phyloP scores from a whole-genome alignment of 2,113 vertebrate genomes.

The Austrofundulus limnaeus region DNA sequence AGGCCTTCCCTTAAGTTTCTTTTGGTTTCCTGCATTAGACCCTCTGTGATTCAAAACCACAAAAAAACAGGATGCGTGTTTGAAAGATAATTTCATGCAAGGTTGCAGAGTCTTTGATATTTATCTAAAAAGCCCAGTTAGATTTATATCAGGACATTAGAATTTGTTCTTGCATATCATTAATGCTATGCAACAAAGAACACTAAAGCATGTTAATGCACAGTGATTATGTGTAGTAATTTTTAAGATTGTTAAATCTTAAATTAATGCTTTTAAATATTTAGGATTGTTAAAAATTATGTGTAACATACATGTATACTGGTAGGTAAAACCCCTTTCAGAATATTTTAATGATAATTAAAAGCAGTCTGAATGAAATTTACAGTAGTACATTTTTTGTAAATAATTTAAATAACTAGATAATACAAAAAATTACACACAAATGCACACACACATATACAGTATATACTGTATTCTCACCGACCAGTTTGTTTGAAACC shows the following conservation, averaged over 20 bases:
- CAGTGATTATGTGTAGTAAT: background rate
- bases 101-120: slow-evolving; percentile 53
- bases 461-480: no score
- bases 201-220: slow-evolving; percentile 30
- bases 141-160: slow-evolving; percentile 33
- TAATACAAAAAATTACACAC: no score
- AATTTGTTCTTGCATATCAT: slow-evolving; percentile 42
- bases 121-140: slow-evolving; percentile 50
- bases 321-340: background rate
- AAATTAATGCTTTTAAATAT: no score
- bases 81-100: slow-evolving; percentile 11
- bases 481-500: no score
- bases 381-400: no score
- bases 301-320: background rate
- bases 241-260: no score
- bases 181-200: slow-evolving; percentile 18
- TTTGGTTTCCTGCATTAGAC: slow-evolving; percentile 31
- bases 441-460: no score
- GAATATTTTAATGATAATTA: background rate
- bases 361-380: background rate
- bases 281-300: no score
- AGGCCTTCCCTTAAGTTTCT: slow-evolving; percentile 37
- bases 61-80: slow-evolving; percentile 2
- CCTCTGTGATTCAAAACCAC: slow-evolving; percentile 5
- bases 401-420: no score